A percentile compares a stretch with the other conserved stretches of the same genome.
Conservation (phyloP, 2,888 invertebrate species). For the Athrips mouffetella region DNA sequence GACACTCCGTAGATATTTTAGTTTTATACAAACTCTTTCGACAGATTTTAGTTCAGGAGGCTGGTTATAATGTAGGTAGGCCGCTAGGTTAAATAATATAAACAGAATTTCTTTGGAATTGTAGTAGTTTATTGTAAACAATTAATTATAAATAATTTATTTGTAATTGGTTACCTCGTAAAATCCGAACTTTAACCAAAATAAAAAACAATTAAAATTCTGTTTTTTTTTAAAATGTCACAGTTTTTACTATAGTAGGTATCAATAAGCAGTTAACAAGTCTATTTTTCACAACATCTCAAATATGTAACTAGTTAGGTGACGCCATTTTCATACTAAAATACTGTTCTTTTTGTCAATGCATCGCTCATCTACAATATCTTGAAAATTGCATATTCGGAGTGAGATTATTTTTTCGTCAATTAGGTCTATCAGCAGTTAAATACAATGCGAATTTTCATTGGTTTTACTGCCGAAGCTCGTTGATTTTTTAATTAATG, state of each 20-base stretch:
- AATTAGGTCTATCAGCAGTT: too few species aligned
- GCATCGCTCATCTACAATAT: too few species aligned
- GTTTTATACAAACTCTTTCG: too few species aligned
- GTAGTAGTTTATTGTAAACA: conserved; percentile 15
- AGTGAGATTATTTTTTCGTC: too few species aligned
- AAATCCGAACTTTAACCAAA: conserved; percentile 19
- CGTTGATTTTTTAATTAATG: background rate
- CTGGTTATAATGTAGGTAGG: background rate
- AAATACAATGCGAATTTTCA: background rate
- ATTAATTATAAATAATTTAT: conserved; percentile 16
- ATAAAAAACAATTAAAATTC: background rate
- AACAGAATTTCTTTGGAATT: conserved; percentile 22
- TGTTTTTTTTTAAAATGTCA: too few species aligned
- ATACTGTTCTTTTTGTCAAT: too few species aligned
- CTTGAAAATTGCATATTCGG: too few species aligned
- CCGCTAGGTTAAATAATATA: background rate
- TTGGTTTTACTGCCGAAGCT: background rate
- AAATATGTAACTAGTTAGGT: conserved; percentile 8
- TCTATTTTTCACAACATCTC: conserved; percentile 11
- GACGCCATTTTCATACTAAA: conserved; percentile 11
- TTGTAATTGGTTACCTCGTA: conserved; percentile 16
- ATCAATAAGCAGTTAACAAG: background rate
- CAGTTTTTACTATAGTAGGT: background rate
- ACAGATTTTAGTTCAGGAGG: too few species aligned
- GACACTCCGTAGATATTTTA: too few species aligned